These are phyloP conservation scores for Goniozus legneri DNA, from an alignment of 1,140 invertebrate genomes.

Conservation along the genomic window DNA sequence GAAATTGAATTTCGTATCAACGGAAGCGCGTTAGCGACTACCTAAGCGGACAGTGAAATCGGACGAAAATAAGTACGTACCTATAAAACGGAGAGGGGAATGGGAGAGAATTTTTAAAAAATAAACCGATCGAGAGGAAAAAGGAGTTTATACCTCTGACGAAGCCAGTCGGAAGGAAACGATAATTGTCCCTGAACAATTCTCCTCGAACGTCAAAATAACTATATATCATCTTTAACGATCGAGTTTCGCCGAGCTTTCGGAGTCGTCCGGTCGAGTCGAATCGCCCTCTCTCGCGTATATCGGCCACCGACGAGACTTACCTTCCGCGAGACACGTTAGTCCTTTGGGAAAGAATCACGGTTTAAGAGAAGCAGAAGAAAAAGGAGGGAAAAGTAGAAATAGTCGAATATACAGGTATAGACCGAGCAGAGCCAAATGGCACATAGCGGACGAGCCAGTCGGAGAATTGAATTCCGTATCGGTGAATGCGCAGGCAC, in stretches of 20 bases:
- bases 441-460: too few species aligned
- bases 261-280: too few species aligned
- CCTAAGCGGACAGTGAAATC: neutral
- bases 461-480: constrained; percentile 7
- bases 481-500: constrained; percentile 1
- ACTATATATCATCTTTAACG: too few species aligned
- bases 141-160: too few species aligned
- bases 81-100: neutral
- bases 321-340: neutral
- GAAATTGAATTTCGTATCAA: constrained; percentile 13
- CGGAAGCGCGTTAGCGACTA: constrained; percentile 3
- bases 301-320: too few species aligned
- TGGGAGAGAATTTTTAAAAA: neutral
- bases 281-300: too few species aligned
- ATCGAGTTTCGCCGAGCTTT: too few species aligned
- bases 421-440: too few species aligned
- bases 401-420: neutral
- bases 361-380: neutral
- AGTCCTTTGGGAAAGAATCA: neutral
- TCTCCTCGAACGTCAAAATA: too few species aligned
- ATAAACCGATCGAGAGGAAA: too few species aligned
- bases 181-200: too few species aligned
- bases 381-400: constrained; percentile 1
- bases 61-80: neutral
- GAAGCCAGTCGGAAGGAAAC: too few species aligned